Evolutionary conservation across 2,888 invertebrate genomes (phyloP), one percentile per base, ranked within the genome.

Genomic region (Molorchus minor): DNA sequence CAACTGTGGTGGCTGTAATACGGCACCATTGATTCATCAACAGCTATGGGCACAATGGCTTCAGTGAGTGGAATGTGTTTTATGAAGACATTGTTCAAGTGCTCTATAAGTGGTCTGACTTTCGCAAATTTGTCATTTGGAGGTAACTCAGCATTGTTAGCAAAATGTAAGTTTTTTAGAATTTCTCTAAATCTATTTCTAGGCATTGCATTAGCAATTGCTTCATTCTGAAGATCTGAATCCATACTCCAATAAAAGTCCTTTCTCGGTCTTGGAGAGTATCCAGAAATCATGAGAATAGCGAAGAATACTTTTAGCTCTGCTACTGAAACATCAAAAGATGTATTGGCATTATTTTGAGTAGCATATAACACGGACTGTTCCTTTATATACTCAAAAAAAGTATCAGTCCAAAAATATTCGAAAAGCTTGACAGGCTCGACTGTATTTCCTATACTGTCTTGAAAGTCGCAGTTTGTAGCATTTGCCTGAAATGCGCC

Each of bases 371-470:
- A 12, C 5, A 47, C 12, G 15, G 47, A 13, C 13, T 33, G 33
- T n/a, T 47, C 30, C 13, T 33, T 47, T 47, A 47, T 19, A 33
- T 47, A 47, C n/a, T 47, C 47, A 33, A 47, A 47, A 47, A 47
- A 33, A 30, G 16, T n/a, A 38, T 38, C 38, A 38, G 4, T n/a
- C 38, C 38, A 38, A 38, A 38, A 38, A 25, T 8, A 5, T 8
- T 25, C 25, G 8, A 25, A 25, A 25, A 25, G 8, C 10, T 15
- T 16, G 10, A 4, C 15, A 12, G 12, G 38, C 38, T 33, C 10
- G 15, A 13, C 3, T 25, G 4, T 25, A 38, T 38, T 38, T 16
- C 15, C 16, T 33, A 13, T 12, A 33, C 13, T 1, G 13, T 12
- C 13, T 12, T 33, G 2, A n/a, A n/a, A n/a, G n/a, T n/a, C 25